These are phyloP conservation scores for Masticophis lateralis DNA, from an alignment of 2,797 vertebrate species.

Conservation along the genomic window DNA sequence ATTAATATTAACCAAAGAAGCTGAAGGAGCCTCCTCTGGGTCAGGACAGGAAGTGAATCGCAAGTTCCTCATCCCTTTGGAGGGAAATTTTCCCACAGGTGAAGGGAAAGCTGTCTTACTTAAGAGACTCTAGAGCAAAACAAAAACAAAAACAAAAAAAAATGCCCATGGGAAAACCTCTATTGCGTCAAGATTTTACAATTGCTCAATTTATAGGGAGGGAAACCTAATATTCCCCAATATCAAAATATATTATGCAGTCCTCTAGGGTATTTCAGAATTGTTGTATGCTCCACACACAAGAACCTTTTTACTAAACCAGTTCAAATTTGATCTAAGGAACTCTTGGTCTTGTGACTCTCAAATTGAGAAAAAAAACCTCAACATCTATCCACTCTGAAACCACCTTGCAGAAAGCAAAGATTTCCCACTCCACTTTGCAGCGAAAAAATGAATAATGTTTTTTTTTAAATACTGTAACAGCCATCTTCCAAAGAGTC, in stretches of 20 bases:
- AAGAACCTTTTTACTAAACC: background rate
- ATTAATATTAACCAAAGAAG: slow-evolving; percentile 86
- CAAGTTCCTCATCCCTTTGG: slow-evolving; percentile 67
- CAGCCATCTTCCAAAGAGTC: background rate
- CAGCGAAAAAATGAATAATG: background rate
- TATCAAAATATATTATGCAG: background rate
- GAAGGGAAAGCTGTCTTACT: slow-evolving; percentile 77
- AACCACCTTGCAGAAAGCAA: background rate
- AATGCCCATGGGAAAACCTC: background rate
- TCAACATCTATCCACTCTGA: background rate
- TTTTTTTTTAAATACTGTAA: background rate
- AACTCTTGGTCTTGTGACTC: background rate
- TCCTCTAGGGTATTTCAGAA: background rate
- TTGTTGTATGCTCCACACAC: background rate
- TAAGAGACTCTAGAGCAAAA: slow-evolving; percentile 76
- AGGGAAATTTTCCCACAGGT: slow-evolving; percentile 62
- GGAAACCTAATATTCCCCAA: background rate
- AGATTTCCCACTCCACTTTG: background rate
- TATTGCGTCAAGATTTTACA: background rate
- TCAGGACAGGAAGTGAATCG: slow-evolving; percentile 59
- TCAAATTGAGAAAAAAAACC: background rate
- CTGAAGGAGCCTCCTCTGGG: slow-evolving; percentile 59
- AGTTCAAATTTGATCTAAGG: background rate
- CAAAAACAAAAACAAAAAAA: rapidly evolving
- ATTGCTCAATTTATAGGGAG: background rate